Conservation (phyloP, 2,797 vertebrate genomes). For the Sorex maritimensis region DNA sequence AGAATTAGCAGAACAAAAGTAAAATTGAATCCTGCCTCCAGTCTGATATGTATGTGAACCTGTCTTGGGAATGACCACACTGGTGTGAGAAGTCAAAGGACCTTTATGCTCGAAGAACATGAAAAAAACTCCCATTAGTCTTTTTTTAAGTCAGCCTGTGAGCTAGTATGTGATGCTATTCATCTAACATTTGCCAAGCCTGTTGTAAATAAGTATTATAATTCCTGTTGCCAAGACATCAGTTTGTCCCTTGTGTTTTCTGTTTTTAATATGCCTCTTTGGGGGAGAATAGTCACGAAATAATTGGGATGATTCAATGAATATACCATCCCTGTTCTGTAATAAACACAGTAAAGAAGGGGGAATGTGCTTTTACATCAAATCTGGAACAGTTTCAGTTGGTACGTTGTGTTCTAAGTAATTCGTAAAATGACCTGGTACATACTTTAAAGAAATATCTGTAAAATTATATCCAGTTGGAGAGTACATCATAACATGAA, state of each 20-base stretch:
- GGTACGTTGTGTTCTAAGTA: slow-evolving; percentile 73
- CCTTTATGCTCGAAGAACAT: not conserved
- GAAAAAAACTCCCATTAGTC: not conserved
- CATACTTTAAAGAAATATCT: slow-evolving; percentile 66
- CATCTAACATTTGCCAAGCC: not conserved
- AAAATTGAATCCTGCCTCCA: slow-evolving; percentile 61
- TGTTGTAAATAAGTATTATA: slow-evolving; percentile 18
- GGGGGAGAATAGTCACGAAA: slow-evolving; percentile 21
- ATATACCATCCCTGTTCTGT: not conserved
- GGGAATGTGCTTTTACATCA: slow-evolving; percentile 7
- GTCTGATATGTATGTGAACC: not conserved
- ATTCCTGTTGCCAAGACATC: slow-evolving; percentile 28
- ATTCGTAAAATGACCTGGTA: slow-evolving; percentile 53
- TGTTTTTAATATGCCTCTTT: slow-evolving; percentile 39
- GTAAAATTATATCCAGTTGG: slow-evolving; percentile 45
- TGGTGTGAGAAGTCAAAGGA: not conserved
- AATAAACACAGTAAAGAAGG: slow-evolving; percentile 8
- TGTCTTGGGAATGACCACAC: not conserved
- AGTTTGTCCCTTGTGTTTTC: slow-evolving; percentile 36
- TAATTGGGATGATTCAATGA: slow-evolving; percentile 44
- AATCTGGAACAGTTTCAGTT: slow-evolving; percentile 73
- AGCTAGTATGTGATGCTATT: slow-evolving; percentile 31
- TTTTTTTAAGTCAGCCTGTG: slow-evolving; percentile 28
- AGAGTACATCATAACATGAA: slow-evolving; percentile 22
- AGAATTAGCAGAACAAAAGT: slow-evolving; percentile 56